Evolutionary conservation across 2,888 invertebrate genomes (phyloP), one percentile per base, ranked within the genome.

Genomic region (Eristalinus aeneus): DNA sequence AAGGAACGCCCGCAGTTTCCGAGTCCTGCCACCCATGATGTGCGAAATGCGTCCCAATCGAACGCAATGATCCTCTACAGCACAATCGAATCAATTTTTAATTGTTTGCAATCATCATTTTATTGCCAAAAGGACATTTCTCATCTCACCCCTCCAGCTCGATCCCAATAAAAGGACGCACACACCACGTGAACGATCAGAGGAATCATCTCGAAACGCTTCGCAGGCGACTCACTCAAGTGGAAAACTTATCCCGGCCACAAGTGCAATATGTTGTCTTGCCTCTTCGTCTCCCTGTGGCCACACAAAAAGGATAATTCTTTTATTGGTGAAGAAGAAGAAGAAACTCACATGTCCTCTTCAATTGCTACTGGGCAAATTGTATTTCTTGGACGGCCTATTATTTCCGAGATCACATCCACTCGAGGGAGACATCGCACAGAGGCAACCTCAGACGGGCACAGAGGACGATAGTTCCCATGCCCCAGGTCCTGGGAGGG

Each of bases 301-400:
- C 82, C 71, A 36, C 69, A 88, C 85, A 78, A 85, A 81, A 83
- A 82, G 75, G 81, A 87, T 74, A 86, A 86, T 86, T 74, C 81
- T 74, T 83, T 80, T 68, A 88, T 79, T 74, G 68, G 77, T 68
- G 79, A 84, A 83, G n/a, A 27, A 27, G 27, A 27, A 27, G 27
- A 27, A 27, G 32, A 85, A 69, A 84, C 54, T 69, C 76, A 83
- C 39, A 87, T 87, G 83, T 86, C 87, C 78, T 79, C 77, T 78
- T 80, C 75, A 87, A 87, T 88, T 88, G 88, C 86, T 88, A 88
- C 88, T 88, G 88, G 88, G 88, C 88, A 89, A 88, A 88, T 88
- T 88, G 82, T 68, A 53, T 77, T 60, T 68, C 68, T 78, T 77
- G 77, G 68, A 65, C 65, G 73, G 74, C 77, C 76, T 71, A 69